A percentile compares a stretch with the other conserved stretches of the same genome.
phyloP scores from a whole-genome alignment of 2,888 invertebrate genomes.

The Ypsolopha scabrella region DNA sequence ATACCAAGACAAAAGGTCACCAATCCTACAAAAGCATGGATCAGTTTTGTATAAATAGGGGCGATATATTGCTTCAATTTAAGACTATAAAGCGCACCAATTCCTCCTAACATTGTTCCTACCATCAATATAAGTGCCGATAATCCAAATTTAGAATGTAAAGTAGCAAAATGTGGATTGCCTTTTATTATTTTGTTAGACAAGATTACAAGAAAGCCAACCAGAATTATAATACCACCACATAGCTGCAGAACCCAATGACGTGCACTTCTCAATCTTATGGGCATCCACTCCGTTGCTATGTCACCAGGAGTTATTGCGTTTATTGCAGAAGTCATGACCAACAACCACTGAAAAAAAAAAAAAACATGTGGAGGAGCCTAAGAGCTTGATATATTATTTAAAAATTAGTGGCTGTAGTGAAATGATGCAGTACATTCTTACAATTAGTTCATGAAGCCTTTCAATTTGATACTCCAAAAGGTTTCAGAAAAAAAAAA shows the following conservation, averaged over 20 bases:
- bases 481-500: too few relatives aligned
- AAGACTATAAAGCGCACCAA: slow-evolving; percentile 53
- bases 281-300: slow-evolving; percentile 66
- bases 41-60: slow-evolving; percentile 54
- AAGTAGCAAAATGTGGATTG: slow-evolving; percentile 41
- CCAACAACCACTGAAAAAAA: slow-evolving; percentile 52
- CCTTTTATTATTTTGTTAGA: slow-evolving; percentile 45
- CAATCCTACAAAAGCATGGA: slow-evolving; percentile 52
- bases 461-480: too few relatives aligned
- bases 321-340: slow-evolving; percentile 61
- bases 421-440: too few relatives aligned
- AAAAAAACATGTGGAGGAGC: neutral
- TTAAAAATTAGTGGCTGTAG: too few relatives aligned
- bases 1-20: slow-evolving; percentile 50
- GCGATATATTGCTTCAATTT: slow-evolving; percentile 54
- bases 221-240: slow-evolving; percentile 30
- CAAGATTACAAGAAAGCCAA: slow-evolving; percentile 52
- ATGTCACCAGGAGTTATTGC: slow-evolving; percentile 58
- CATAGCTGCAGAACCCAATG: slow-evolving; percentile 59
- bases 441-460: too few relatives aligned
- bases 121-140: slow-evolving; percentile 46
- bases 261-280: slow-evolving; percentile 53
- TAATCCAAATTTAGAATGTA: slow-evolving; percentile 59
- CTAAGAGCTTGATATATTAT: too few relatives aligned
- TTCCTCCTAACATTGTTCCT: slow-evolving; percentile 51